These are phyloP conservation scores for Drosophila simulans DNA, from an alignment of 1,140 invertebrate genomes.

Conservation along the genomic window DNA sequence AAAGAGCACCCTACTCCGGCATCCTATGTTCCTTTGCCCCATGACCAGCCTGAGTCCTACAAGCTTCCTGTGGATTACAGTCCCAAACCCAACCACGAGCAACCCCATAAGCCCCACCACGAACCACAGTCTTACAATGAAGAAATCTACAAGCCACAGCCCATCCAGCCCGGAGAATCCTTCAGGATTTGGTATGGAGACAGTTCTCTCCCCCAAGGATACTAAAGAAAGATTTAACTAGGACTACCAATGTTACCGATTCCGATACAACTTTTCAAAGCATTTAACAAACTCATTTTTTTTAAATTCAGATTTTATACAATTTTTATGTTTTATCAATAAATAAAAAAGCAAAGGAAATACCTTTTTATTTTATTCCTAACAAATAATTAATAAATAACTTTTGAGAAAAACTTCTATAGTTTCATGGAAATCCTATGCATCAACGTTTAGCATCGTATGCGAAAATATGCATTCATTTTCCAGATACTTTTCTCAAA, in stretches of 20 bases:
- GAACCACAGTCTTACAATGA: not conserved
- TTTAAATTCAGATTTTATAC: not conserved
- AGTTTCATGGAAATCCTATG: no score
- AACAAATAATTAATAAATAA: not conserved
- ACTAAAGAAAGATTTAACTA: conserved; percentile 3
- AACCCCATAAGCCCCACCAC: not conserved
- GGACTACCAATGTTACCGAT: not conserved
- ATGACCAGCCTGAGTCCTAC: not conserved
- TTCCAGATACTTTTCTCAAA: no score
- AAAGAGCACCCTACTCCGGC: not conserved
- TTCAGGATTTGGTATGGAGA: conserved; percentile 41
- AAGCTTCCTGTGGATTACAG: not conserved
- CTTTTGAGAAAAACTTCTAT: no score
- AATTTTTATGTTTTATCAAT: not conserved
- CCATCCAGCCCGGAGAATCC: conserved; percentile 19
- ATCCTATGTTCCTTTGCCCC: not conserved
- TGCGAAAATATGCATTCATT: no score
- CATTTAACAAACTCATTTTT: not conserved
- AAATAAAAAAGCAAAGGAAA: not conserved
- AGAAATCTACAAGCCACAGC: not conserved
- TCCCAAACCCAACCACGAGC: not conserved
- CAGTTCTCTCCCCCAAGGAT: conserved; percentile 14
- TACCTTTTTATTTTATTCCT: not conserved
- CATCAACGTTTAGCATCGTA: no score
- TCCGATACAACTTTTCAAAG: not conserved